phyloP scores from a whole-genome alignment of 2,888 invertebrate species.

The Eupithecia dodoneata region DNA sequence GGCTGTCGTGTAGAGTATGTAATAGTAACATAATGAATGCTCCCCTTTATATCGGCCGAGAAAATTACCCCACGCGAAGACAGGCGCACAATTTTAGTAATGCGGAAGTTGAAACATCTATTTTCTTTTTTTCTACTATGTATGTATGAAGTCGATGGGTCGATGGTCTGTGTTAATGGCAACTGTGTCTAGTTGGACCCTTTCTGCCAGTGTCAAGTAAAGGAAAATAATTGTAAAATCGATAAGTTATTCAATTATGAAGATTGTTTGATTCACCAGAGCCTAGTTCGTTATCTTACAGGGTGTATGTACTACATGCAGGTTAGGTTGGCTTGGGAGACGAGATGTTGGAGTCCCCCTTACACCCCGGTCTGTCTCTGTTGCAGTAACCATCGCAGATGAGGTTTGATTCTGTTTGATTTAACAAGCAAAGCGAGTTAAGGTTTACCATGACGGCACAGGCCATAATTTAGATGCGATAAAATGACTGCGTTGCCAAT shows the following conservation, averaged over 20 bases:
- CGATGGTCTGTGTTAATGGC: neutral
- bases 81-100: constrained; percentile 5
- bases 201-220: too few relatives aligned
- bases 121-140: neutral
- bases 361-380: neutral
- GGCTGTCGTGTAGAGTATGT: constrained; percentile 10
- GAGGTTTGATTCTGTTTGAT: neutral
- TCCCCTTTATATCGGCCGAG: constrained; percentile 20
- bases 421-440: neutral
- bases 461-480: neutral
- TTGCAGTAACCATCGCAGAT: neutral
- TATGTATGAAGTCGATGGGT: neutral
- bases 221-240: too few relatives aligned
- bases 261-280: too few relatives aligned
- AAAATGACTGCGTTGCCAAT: neutral
- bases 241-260: too few relatives aligned
- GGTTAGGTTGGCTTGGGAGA: too few relatives aligned
- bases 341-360: too few relatives aligned
- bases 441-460: neutral
- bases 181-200: too few relatives aligned
- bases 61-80: constrained; percentile 19
- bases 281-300: too few relatives aligned
- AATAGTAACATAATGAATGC: constrained; percentile 23
- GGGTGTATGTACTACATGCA: too few relatives aligned
- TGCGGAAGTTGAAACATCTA: neutral